A percentile compares a stretch with the other conserved stretches of the same genome.
These are phyloP conservation scores for Dicranocentrus wangi DNA, from an alignment of 2,888 invertebrate species.

Conservation along the genomic window DNA sequence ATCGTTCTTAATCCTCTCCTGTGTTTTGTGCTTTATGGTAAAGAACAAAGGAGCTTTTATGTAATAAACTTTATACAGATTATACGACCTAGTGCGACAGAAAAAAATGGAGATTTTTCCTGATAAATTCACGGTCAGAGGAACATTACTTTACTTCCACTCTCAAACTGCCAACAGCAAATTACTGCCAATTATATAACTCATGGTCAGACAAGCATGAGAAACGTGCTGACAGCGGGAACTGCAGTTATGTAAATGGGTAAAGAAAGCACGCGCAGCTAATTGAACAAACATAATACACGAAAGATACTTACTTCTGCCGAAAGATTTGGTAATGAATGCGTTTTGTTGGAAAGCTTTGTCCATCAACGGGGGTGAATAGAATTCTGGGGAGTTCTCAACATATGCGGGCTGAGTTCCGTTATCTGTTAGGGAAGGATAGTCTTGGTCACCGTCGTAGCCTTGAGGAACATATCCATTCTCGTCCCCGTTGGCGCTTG, in stretches of 20 bases:
- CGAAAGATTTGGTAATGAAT: conserved; percentile 82
- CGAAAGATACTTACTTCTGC: conserved; percentile 81
- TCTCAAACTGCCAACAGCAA: conserved; percentile 28
- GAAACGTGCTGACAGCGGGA: conserved; percentile 34
- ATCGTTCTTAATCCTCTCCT: no score
- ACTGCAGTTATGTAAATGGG: neutral
- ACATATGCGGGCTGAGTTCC: conserved; percentile 76
- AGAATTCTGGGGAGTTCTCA: conserved; percentile 85
- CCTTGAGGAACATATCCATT: conserved; percentile 75
- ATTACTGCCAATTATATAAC: conserved; percentile 42
- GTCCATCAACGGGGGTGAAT: conserved; percentile 78
- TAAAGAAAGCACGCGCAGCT: neutral
- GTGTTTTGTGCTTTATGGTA: conserved; percentile 49
- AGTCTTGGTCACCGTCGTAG: conserved; percentile 79
- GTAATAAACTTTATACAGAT: conserved; percentile 39
- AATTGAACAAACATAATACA: no score
- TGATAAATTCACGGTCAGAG: conserved; percentile 58
- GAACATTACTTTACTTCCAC: conserved; percentile 30
- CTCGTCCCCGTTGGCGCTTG: conserved; percentile 71
- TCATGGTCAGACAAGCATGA: conserved; percentile 30
- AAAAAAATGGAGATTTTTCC: conserved; percentile 61
- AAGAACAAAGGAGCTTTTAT: conserved; percentile 47
- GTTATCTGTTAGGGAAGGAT: conserved; percentile 79
- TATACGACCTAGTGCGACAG: conserved; percentile 55
- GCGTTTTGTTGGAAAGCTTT: conserved; percentile 78